Evolutionary conservation across 2,113 vertebrate species (phyloP).

Genomic region (Mus pahari): DNA sequence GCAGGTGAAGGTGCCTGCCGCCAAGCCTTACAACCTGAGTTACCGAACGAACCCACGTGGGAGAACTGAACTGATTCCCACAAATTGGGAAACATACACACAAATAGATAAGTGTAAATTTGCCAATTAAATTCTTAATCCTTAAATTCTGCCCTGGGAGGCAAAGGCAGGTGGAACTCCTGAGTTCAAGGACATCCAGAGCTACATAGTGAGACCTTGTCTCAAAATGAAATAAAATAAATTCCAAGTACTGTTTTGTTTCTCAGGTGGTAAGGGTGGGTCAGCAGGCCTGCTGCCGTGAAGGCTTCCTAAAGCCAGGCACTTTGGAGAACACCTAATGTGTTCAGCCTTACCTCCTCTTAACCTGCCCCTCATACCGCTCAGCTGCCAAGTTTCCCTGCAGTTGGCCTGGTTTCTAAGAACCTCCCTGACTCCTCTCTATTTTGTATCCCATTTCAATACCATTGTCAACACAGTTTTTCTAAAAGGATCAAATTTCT

Average conservation of each 20-base stretch:
- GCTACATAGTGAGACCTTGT: background rate
- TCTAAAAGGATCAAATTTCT: conserved; percentile 43
- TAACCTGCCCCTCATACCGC: background rate
- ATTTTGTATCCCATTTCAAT: background rate
- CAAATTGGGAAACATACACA: background rate
- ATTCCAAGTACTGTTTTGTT: background rate
- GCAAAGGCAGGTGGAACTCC: background rate
- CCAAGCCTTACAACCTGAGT: background rate
- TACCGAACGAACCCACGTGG: background rate
- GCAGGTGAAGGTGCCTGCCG: background rate
- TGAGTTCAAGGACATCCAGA: background rate
- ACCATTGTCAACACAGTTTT: background rate
- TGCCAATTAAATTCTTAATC: background rate
- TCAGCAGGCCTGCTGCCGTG: background rate
- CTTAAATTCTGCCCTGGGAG: background rate
- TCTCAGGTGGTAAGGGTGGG: background rate
- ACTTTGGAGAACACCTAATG: background rate
- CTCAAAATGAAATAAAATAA: background rate
- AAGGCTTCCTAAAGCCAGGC: background rate
- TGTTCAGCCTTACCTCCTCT: background rate
- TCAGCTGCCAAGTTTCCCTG: background rate
- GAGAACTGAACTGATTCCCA: background rate
- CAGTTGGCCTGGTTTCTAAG: background rate
- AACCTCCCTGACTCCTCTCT: conserved; percentile 2
- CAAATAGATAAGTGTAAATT: background rate